Base-by-base conservation (phyloP, 1,140 invertebrate species). In the Lasaia peninsularis region DNA sequence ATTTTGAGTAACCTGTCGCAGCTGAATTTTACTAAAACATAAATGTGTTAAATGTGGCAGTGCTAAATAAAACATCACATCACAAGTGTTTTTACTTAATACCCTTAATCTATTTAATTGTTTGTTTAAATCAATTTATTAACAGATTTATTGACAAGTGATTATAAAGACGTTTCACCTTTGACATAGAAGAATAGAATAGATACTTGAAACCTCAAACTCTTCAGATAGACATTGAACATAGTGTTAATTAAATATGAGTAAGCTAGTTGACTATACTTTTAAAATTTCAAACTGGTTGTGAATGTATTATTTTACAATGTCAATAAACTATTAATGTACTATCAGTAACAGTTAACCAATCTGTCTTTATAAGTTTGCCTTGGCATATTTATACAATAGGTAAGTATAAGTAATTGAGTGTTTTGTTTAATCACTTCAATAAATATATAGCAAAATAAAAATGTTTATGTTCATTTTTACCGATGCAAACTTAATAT, bases 251-350 rank as follows among this genome's bases (percentile, higher is more conserved):
- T 44, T 44, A 44, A 44, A 20, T 10, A 44, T 18, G 11, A 44
- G 40, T 18, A 44, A 44, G 40, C 3, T 44, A 20, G 16, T 44
- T 11, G 8, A 44, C 16, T 44, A 44, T 44, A 18, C 18, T 44
- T 14, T 10, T 44, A 18, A 44, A 20, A 44, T 9, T 4, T 20
- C 1, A 44, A 44, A 44, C 37, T 44, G 37, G 37, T 44, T 44
- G 37, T 44, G 37, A 44, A 44, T 44, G 37, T 44, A 44, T 44
- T 44, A 44, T 44, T 44, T 63, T 63, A 63, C 62, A 52, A 52
- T 60, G 62, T 63, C 62, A 63, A 56, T 63, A 63, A 63, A 63
- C 57, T 60, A 11, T 34, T 60, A 56, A 53, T 54, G 28, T 59
- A 54, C 20, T 44, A 44, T 44, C 37, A 20, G 16, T 44, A 44